Percentiles rank a stretch among this genome's conserved stretches.
Evolutionary conservation across 2,888 invertebrate genomes (phyloP).

Genomic region (Rhagonycha lutea): DNA sequence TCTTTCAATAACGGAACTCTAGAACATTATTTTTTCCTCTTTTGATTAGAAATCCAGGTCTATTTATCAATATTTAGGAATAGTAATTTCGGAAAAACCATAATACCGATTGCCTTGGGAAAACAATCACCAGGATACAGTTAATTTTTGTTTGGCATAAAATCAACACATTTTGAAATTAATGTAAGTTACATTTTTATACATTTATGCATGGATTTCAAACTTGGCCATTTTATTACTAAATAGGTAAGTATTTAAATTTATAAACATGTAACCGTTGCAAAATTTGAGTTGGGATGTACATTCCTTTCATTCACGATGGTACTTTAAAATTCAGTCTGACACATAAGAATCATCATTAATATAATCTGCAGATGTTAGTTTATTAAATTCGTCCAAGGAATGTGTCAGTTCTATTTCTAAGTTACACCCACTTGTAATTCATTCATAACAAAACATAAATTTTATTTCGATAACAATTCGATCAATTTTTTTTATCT

Average conservation of each 20-base stretch:
- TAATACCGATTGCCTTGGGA: not conserved
- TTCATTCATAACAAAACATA: conserved; percentile 10
- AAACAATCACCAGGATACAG: not conserved
- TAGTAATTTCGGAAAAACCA: not conserved
- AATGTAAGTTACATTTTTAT: not conserved
- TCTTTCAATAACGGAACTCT: no score
- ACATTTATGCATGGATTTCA: not conserved
- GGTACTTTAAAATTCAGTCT: not conserved
- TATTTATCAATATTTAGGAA: not conserved
- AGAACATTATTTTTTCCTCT: no score
- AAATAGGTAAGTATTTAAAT: not conserved
- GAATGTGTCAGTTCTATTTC: conserved; percentile 15
- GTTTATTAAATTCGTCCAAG: conserved; percentile 7
- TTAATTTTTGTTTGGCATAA: not conserved
- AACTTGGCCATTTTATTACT: not conserved
- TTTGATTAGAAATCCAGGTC: not conserved
- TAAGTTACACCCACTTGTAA: conserved; percentile 6
- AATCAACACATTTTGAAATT: not conserved
- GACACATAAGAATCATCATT: conserved; percentile 3
- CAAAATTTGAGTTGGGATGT: not conserved
- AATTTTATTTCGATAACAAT: not conserved
- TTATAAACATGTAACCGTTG: not conserved
- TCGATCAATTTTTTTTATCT: not conserved
- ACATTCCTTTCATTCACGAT: not conserved
- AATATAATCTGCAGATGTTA: conserved; percentile 9